phyloP scores from a whole-genome alignment of 2,797 vertebrate genomes.

The Hydrolagus colliei region DNA sequence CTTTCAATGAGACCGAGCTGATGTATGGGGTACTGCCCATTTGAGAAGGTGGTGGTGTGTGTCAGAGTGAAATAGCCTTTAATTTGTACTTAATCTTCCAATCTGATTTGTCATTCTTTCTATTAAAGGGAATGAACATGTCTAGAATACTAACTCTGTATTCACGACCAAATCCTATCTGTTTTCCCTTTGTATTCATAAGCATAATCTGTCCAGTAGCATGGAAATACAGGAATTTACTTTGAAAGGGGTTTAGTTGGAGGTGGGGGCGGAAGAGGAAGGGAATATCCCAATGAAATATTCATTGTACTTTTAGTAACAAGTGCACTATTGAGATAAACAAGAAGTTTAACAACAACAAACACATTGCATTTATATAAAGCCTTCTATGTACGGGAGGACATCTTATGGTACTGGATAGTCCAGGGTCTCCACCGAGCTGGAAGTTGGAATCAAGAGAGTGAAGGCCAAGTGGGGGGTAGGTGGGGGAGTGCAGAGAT shows the following conservation, averaged over 20 bases:
- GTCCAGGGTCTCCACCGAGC: too few species aligned
- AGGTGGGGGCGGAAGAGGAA: conserved; percentile 6
- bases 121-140: conserved; percentile 45
- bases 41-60: conserved; percentile 69
- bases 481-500: too few species aligned
- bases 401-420: too few species aligned
- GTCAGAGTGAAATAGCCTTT: conserved; percentile 53
- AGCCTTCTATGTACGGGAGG: too few species aligned
- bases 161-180: conserved; percentile 36
- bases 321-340: conserved; percentile 28
- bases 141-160: conserved; percentile 35
- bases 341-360: not conserved
- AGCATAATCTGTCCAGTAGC: too few species aligned
- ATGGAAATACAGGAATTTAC: not conserved
- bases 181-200: too few species aligned
- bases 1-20: conserved; percentile 38
- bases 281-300: conserved; percentile 32
- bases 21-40: conserved; percentile 69
- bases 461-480: too few species aligned
- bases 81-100: conserved; percentile 63
- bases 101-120: conserved; percentile 57
- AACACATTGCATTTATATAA: too few species aligned
- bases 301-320: conserved; percentile 32
- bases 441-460: too few species aligned
- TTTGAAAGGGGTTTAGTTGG: conserved; percentile 32